Percentiles rank a stretch among this genome's conserved stretches.
phyloP scores from a whole-genome alignment of 2,113 vertebrate species.

The Caranx ignobilis region DNA sequence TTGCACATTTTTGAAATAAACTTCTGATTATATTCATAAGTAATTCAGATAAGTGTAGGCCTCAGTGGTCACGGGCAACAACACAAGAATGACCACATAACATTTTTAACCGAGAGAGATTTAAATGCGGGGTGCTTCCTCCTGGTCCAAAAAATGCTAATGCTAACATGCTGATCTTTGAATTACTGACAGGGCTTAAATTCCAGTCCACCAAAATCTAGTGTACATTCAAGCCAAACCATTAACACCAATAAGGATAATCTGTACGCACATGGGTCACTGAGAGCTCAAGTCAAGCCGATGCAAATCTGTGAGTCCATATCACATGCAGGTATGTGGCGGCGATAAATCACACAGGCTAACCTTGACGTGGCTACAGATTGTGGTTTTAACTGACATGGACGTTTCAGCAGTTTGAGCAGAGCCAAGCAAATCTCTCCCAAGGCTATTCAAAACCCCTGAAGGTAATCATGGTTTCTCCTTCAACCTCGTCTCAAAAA shows the following conservation, averaged over 20 bases:
- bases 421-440: slow-evolving; percentile 47
- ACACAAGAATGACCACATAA: slow-evolving; percentile 64
- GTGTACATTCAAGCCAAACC: slow-evolving; percentile 44
- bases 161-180: slow-evolving; percentile 33
- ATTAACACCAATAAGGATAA: slow-evolving; percentile 34
- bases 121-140: slow-evolving; percentile 49
- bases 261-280: slow-evolving; percentile 28
- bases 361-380: slow-evolving; percentile 44
- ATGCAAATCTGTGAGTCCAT: slow-evolving; percentile 39
- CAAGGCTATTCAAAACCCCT: slow-evolving; percentile 57
- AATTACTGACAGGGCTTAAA: slow-evolving; percentile 43
- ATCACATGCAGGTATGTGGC: slow-evolving; percentile 58
- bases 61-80: slow-evolving; percentile 61
- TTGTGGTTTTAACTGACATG: slow-evolving; percentile 30
- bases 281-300: slow-evolving; percentile 24
- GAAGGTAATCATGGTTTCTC: slow-evolving; percentile 54
- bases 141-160: slow-evolving; percentile 38
- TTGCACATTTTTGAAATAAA: slow-evolving; percentile 64
- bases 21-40: slow-evolving; percentile 55
- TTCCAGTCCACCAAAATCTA: slow-evolving; percentile 35
- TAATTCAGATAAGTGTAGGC: slow-evolving; percentile 61
- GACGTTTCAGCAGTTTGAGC: slow-evolving; percentile 50
- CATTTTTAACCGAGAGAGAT: slow-evolving; percentile 53
- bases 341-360: slow-evolving; percentile 30
- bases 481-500: slow-evolving; percentile 45